A percentile compares a stretch with the other conserved stretches of the same genome.
Evolutionary conservation across 2,888 invertebrate species (phyloP).

Genomic region (Gymnoscelis rufifasciata): DNA sequence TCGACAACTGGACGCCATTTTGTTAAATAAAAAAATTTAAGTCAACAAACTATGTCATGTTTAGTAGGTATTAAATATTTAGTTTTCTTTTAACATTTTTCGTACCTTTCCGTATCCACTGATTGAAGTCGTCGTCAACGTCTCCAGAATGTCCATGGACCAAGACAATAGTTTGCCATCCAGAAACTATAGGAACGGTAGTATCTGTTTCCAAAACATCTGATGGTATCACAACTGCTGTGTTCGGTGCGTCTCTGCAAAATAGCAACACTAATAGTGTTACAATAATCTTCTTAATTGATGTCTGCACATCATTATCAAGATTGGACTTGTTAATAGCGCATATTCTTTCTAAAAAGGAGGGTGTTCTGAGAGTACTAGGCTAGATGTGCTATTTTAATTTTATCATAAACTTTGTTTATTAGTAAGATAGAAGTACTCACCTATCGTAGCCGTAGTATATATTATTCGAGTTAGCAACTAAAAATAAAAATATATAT

Average conservation of each 20-base stretch:
- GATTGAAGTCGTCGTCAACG: slow-evolving; percentile 34
- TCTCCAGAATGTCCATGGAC: slow-evolving; percentile 44
- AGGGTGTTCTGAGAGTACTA: too few species aligned
- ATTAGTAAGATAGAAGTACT: too few species aligned
- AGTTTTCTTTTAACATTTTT: too few species aligned
- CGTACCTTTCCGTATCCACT: slow-evolving; percentile 40
- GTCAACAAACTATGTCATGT: too few species aligned
- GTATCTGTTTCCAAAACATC: background rate
- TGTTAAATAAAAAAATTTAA: too few species aligned
- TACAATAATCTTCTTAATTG: background rate
- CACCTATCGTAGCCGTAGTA: slow-evolving; percentile 27
- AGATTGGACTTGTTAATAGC: too few species aligned
- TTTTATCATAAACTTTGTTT: too few species aligned
- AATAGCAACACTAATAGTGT: background rate
- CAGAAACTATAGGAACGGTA: slow-evolving; percentile 5
- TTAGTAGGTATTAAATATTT: too few species aligned
- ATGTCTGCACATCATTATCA: too few species aligned
- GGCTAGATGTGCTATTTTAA: too few species aligned
- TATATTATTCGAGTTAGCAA: slow-evolving; percentile 9
- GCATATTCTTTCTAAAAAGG: too few species aligned
- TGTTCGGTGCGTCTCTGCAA: slow-evolving; percentile 8
- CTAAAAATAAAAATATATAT: slow-evolving; percentile 16
- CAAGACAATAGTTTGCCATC: slow-evolving; percentile 33
- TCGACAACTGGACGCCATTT: too few species aligned
- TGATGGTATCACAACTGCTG: slow-evolving; percentile 5